Base-by-base conservation (phyloP, 92 coral and sea anemone genomes). In the Hydrozoanthus gracilis region DNA sequence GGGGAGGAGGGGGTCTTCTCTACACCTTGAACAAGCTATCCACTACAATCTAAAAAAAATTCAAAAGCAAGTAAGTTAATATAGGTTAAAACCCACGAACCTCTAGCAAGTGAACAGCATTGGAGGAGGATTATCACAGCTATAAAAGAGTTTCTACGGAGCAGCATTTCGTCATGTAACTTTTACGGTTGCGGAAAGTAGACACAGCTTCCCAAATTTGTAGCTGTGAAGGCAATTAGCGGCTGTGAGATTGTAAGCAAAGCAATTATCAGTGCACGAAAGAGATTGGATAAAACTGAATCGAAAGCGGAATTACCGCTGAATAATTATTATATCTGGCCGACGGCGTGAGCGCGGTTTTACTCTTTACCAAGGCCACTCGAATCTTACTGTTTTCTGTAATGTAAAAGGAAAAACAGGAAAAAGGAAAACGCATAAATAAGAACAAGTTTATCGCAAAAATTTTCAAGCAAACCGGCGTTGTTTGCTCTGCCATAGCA, bases 221-320 rank as follows among this genome's bases (percentile, higher is more conserved):
- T 66, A 80, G 62, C 62, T 80, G 44, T 11, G 49, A 65, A 65
- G 85, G 85, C 74, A 80, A 80, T 80, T 80, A 80, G 52, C 73
- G 73, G 74, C 55, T 39, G 58, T 64, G 52, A 80, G 48, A 46
- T n/a, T 80, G 85, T 80, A 47, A 52, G 73, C 66, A 80, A 80
- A 80, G 58, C 75, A 80, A 80, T 80, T 80, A 80, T 8, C 73
- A 54, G 50, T 17, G 18, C 73, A 6, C 20, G 54, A 80, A 65
- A 13, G 60, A 10, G 85, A 80, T 80, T 80, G 85, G 85, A 49
- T 17, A 66, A 12, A 17, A 64, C 35, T 27, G 39, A 7, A 4
- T 45, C n/a, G 49, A 27, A 80, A 79, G 66, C 60, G 51, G 17
- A 46, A n/a, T 64, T 51, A 61, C 85, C 85, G 85, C 85, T 80